phyloP scores from a whole-genome alignment of 2,888 invertebrate species.

The Lasioglossum marginatum region DNA sequence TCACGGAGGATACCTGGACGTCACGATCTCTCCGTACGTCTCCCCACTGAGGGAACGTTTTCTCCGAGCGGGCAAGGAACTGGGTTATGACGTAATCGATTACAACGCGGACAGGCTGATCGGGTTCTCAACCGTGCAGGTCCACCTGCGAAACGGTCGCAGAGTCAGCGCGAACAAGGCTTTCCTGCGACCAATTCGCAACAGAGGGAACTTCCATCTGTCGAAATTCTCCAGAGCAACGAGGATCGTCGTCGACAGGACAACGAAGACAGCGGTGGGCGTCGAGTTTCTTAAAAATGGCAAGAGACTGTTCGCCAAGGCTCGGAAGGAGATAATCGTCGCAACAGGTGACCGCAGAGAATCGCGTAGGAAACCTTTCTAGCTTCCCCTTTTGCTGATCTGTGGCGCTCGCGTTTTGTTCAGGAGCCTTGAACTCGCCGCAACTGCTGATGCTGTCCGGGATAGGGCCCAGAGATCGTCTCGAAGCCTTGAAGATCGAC shows the following conservation, averaged over 20 bases:
- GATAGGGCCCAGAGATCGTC: slow-evolving; percentile 89
- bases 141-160: slow-evolving; percentile 89
- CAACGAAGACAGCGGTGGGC: slow-evolving; percentile 87
- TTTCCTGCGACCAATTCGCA: slow-evolving; percentile 89
- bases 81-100: slow-evolving; percentile 90
- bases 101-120: slow-evolving; percentile 88
- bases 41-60: slow-evolving; percentile 88
- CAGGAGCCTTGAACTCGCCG: slow-evolving; percentile 93
- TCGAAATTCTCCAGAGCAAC: slow-evolving; percentile 89
- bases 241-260: slow-evolving; percentile 88
- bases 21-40: slow-evolving; percentile 88
- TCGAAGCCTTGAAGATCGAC: slow-evolving; percentile 87
- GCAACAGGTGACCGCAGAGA: slow-evolving; percentile 87
- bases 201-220: slow-evolving; percentile 89
- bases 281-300: slow-evolving; percentile 90
- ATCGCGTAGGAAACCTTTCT: background rate
- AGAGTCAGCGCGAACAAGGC: slow-evolving; percentile 93
- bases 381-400: background rate
- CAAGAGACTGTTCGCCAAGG: slow-evolving; percentile 85
- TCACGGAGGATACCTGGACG: slow-evolving; percentile 88
- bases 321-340: slow-evolving; percentile 91
- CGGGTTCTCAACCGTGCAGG: slow-evolving; percentile 90
- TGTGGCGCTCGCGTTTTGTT: slow-evolving; percentile 83
- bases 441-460: slow-evolving; percentile 95
- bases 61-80: slow-evolving; percentile 88